Conservation (phyloP, 2,888 invertebrate species). For the Melanophora roralis region DNA sequence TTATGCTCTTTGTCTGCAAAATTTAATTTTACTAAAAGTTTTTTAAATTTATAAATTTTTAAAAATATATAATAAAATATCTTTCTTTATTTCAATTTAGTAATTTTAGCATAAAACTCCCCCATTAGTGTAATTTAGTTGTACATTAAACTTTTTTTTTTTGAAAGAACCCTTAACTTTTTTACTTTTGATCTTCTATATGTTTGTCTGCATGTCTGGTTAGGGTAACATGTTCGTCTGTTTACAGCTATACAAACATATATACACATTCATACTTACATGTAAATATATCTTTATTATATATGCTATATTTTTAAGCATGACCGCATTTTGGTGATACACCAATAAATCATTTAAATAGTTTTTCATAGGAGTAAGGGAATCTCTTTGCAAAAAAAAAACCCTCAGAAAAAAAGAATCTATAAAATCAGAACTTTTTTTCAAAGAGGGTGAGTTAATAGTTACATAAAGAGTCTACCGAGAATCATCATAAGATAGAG, state of each 20-base stretch:
- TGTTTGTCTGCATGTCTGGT: not conserved
- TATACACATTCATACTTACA: not conserved
- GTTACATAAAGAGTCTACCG: not conserved
- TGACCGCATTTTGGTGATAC: conserved; percentile 61
- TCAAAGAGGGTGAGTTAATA: not conserved
- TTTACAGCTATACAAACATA: not conserved
- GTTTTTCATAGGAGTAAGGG: conserved; percentile 23
- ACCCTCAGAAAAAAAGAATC: not conserved
- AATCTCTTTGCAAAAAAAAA: not conserved
- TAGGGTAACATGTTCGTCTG: not conserved
- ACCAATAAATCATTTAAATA: conserved; percentile 62
- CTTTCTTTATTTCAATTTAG: not conserved
- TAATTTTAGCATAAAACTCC: not conserved
- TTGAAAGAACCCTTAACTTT: not conserved
- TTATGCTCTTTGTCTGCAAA: no score
- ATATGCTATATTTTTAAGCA: conserved; percentile 58
- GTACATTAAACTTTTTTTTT: not conserved
- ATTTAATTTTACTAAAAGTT: no score
- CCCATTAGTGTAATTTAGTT: not conserved
- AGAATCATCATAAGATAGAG: not conserved
- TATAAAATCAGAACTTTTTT: not conserved
- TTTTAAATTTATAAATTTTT: not conserved
- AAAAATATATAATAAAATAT: not conserved
- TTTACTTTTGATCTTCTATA: not conserved
- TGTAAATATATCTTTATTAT: conserved; percentile 29